These are phyloP conservation scores for Melipona bicolor DNA, from an alignment of 2,888 invertebrate genomes.

Conservation along the genomic window DNA sequence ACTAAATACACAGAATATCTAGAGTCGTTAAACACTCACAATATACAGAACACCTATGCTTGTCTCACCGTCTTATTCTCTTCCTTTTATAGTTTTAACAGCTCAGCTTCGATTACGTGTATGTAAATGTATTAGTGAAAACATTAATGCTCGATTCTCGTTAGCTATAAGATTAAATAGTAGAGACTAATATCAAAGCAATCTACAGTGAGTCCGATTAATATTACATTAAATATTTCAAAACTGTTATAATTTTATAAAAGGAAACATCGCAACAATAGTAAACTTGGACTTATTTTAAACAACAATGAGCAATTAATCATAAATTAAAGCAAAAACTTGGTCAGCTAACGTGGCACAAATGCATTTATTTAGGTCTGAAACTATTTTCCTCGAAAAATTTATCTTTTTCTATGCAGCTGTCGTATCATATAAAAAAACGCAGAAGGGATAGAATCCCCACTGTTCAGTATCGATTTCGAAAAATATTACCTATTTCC, in stretches of 20 bases:
- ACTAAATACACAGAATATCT: background rate
- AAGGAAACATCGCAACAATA: too few relatives aligned
- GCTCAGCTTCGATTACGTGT: background rate
- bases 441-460: background rate
- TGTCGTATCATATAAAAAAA: background rate
- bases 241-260: too few relatives aligned
- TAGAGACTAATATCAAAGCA: background rate
- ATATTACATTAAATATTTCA: too few relatives aligned
- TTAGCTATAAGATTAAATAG: conserved; percentile 1
- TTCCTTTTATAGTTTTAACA: background rate
- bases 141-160: background rate
- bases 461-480: background rate
- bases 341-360: too few relatives aligned
- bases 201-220: too few relatives aligned
- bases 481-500: background rate
- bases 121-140: background rate
- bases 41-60: background rate
- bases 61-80: background rate
- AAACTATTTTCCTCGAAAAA: background rate
- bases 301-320: too few relatives aligned
- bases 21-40: background rate
- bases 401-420: background rate
- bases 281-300: too few relatives aligned
- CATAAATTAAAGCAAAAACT: too few relatives aligned
- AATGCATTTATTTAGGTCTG: background rate